Base-by-base conservation (phyloP, 1,140 invertebrate species). In the Calliopsis andreniformis region DNA sequence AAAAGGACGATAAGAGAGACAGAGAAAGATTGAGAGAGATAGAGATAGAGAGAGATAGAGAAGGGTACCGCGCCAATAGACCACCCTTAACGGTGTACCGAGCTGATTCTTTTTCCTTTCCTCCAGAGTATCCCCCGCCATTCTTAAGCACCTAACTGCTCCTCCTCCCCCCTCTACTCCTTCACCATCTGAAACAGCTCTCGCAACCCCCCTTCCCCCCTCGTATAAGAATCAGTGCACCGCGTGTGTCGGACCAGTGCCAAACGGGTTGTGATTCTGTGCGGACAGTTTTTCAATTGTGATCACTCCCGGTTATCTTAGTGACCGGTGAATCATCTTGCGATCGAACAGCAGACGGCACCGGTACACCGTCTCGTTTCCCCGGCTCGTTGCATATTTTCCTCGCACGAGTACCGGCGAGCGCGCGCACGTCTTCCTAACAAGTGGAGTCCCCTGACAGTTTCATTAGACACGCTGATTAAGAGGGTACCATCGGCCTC, bases 151-250 rank as follows among this genome's bases (percentile, higher is more conserved):
- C 59, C 62, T 70, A 59, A 45, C 53, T 14, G 32, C 23, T 42
- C 58, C 66, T 32, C 43, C 51, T 39, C 39, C 25, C 25, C 45
- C 49, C 25, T 14, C 30, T 45, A 30, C 59, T 49, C 68, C 42
- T 49, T 18, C 28, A 53, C 20, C 45, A 28, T 42, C 56, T 80
- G 63, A 67, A 63, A 70, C 68, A 49, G 51, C 71, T 53, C 62
- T 76, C 75, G 35, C 66, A 77, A 70, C 79, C 80, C 80, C 62
- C 76, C 75, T 56, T 43, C 78, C 69, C 84, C 83, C 75, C 87
- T 68, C 75, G 80, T 90, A 90, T 91, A 90, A 92, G 86, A 90
- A 90, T 90, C 88, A 87, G 87, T 91, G 90, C 85, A 84, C 80
- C 86, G 83, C 78, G 81, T 85, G 89, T 87, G 85, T 79, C 81